Conservation (phyloP, 2,797 vertebrate genomes). For the Brachyalestes nurse region DNA sequence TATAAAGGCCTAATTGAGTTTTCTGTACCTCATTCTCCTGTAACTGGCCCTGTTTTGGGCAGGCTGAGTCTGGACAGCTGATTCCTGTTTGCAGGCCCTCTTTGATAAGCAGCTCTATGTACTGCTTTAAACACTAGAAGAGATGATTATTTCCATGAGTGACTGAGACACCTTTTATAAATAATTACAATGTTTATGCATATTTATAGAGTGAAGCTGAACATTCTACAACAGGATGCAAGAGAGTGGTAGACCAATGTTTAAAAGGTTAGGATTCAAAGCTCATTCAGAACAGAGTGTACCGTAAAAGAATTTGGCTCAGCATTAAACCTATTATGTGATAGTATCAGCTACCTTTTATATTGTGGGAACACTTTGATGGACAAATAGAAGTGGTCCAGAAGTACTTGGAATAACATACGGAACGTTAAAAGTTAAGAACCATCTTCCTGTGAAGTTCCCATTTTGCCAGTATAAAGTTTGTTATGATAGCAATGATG, state of each 20-base stretch:
- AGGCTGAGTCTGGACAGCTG: conserved; percentile 86
- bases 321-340: too few species aligned
- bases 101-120: conserved; percentile 86
- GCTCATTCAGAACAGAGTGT: background rate
- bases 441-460: too few species aligned
- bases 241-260: background rate
- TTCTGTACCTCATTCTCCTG: conserved; percentile 81
- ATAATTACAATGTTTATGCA: background rate
- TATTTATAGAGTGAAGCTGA: background rate
- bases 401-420: too few species aligned
- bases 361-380: too few species aligned
- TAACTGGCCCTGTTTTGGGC: conserved; percentile 81
- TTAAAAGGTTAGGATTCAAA: background rate
- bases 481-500: too few species aligned
- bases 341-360: too few species aligned
- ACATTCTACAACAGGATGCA: background rate
- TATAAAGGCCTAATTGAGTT: too few species aligned
- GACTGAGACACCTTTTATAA: conserved; percentile 13
- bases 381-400: too few species aligned
- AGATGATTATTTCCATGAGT: conserved; percentile 11
- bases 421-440: too few species aligned
- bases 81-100: conserved; percentile 85
- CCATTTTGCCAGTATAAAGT: too few species aligned
- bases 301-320: too few species aligned
- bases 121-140: conserved; percentile 87